Evolutionary conservation across 2,113 vertebrate genomes (phyloP), one percentile per base, ranked within the genome.

Genomic region (Cyanocitta stelleri): DNA sequence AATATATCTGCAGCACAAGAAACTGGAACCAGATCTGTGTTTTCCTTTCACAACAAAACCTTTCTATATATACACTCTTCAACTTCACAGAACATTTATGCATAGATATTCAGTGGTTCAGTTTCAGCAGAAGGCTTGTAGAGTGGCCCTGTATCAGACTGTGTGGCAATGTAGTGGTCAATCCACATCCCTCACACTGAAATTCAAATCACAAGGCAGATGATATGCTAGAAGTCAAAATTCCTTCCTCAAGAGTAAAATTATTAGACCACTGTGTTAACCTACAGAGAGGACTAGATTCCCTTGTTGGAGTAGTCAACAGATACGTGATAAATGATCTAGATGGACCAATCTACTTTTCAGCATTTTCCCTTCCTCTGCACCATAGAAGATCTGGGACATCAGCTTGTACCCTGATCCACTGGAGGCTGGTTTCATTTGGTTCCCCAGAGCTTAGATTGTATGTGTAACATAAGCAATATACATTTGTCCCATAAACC

Each of bases 271-370:
- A 10, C 15, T n/a, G 3, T 11, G 35, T 68, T 51, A 75, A 30
- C 32, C 52, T 79, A 78, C 13, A 75, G 22, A 76, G 8, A 1
- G 41, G 33, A 35, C 32, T 12, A 59, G 32, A 72, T 33, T 52
- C 3, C 35, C 26, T 16, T 72, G 39, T 16, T 73, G 39, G 63
- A 43, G 23, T 11, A 67, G 52, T 72, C 67, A 79, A 39, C 18
- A 62, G 37, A 26, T 32, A 79, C 0, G 0, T 55, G n/a, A 82
- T 7, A 75, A 76, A 72, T 79, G 0, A 83, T 35, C 12, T 16
- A 20, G 33, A 43, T 11, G 58, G 58, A 55, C 26, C 75, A 89
- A 72, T 5, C 26, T 46, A 68, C 26, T 79, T 90, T 59, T 54
- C 30, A 91, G 20, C 9, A 56, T 73, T 77, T 83, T 69, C 11